Percentiles rank a stretch among this genome's conserved stretches.
Evolutionary conservation across 2,888 invertebrate genomes (phyloP).

Genomic region (Phania funesta): DNA sequence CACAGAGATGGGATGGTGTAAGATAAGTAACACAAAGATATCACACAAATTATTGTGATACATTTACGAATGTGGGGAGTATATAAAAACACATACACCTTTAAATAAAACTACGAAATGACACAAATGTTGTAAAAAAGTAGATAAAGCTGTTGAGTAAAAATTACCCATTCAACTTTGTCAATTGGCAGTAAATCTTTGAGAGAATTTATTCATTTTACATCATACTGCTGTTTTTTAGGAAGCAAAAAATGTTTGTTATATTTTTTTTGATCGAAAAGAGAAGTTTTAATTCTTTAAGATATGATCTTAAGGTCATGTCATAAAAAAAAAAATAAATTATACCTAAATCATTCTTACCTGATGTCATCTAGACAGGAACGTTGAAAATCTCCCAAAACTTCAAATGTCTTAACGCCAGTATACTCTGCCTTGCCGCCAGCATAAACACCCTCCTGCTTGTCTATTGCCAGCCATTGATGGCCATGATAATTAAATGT

Average conservation of each 20-base stretch:
- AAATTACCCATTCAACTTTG: background rate
- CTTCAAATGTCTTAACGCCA: constrained; percentile 94
- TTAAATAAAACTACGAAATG: background rate
- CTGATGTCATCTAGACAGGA: constrained; percentile 86
- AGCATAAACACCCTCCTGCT: constrained; percentile 96
- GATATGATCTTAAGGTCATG: background rate
- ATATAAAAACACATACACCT: background rate
- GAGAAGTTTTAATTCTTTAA: background rate
- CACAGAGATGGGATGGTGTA: constrained; percentile 9
- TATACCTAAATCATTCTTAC: constrained; percentile 69
- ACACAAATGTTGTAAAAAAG: background rate
- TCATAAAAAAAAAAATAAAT: background rate
- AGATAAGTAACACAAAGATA: constrained; percentile 7
- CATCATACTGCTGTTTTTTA: too few species aligned
- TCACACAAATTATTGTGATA: background rate
- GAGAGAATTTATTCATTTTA: background rate
- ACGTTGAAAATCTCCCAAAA: constrained; percentile 95
- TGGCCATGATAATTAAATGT: constrained; percentile 93
- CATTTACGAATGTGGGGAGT: background rate
- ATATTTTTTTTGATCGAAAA: background rate
- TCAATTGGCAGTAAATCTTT: background rate
- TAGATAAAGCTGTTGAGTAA: background rate
- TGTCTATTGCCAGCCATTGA: constrained; percentile 94
- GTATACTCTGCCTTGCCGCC: constrained; percentile 97
- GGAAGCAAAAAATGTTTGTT: background rate